phyloP scores from a whole-genome alignment of 2,113 vertebrate species.

The Emberiza fucata region DNA sequence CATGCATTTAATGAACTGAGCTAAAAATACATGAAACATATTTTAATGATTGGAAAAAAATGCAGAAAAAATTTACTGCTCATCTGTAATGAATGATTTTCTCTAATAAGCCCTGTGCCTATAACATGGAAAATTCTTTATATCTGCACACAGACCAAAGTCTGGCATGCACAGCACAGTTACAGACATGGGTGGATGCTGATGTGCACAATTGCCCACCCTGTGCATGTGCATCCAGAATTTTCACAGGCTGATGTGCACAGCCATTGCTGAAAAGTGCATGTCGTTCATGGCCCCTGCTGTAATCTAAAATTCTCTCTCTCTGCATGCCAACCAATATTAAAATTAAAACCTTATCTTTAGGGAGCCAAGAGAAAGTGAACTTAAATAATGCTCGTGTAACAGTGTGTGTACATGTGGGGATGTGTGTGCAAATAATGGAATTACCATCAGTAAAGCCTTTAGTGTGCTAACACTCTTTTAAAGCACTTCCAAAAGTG shows the following conservation, averaged over 20 bases:
- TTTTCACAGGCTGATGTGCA: not conserved
- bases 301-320: not conserved
- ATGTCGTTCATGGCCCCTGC: not conserved
- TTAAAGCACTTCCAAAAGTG: not conserved
- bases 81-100: not conserved
- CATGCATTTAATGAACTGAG: not conserved
- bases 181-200: not conserved
- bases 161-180: not conserved
- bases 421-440: not conserved
- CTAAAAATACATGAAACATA: not conserved
- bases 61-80: not conserved
- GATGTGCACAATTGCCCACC: not conserved
- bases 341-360: not conserved
- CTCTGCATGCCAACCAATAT: not conserved
- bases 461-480: not conserved
- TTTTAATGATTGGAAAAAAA: not conserved
- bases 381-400: not conserved
- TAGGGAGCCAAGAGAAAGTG: not conserved
- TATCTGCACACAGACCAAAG: not conserved
- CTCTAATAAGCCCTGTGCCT: not conserved
- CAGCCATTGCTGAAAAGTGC: not conserved
- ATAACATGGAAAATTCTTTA: not conserved
- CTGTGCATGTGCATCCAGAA: not conserved
- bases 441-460: not conserved
- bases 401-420: rapidly evolving